Evolutionary conservation across 1,140 invertebrate species (phyloP).

Genomic region (Aporrectodea caliginosa): DNA sequence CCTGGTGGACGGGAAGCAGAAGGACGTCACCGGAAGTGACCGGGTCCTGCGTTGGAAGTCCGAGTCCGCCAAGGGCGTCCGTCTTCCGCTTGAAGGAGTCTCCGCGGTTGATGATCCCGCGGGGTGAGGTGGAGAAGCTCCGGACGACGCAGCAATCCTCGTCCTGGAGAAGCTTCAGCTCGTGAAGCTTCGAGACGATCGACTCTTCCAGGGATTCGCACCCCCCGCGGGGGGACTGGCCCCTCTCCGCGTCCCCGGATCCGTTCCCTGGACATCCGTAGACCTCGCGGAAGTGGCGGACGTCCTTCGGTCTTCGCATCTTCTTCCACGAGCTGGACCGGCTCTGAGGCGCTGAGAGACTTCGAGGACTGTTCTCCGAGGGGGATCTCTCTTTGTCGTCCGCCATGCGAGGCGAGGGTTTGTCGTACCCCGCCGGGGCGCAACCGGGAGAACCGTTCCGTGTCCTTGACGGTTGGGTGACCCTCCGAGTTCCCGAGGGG

Average conservation of each 20-base stretch:
- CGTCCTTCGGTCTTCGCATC: conserved; percentile 24
- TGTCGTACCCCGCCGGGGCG: not conserved
- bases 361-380: not conserved
- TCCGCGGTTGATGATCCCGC: conserved; percentile 22
- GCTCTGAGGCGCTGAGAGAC: conserved; percentile 26
- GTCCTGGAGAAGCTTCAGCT: conserved; percentile 14
- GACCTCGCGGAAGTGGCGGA: conserved; percentile 17
- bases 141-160: conserved; percentile 15
- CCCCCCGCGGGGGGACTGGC: no score
- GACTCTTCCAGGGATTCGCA: conserved; percentile 8
- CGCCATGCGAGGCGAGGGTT: not conserved
- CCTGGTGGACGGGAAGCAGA: not conserved
- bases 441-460: not conserved
- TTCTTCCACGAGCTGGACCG: conserved; percentile 33
- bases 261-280: not conserved
- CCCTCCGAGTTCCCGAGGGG: not conserved
- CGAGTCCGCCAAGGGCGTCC: not conserved
- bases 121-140: conserved; percentile 11
- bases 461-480: not conserved
- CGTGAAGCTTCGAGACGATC: not conserved
- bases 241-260: not conserved
- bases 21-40: not conserved
- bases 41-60: not conserved
- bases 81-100: conserved; percentile 25
- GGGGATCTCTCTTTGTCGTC: not conserved